Evolutionary conservation across 2,888 invertebrate genomes (phyloP).

Genomic region (Chymomyza amoena): DNA sequence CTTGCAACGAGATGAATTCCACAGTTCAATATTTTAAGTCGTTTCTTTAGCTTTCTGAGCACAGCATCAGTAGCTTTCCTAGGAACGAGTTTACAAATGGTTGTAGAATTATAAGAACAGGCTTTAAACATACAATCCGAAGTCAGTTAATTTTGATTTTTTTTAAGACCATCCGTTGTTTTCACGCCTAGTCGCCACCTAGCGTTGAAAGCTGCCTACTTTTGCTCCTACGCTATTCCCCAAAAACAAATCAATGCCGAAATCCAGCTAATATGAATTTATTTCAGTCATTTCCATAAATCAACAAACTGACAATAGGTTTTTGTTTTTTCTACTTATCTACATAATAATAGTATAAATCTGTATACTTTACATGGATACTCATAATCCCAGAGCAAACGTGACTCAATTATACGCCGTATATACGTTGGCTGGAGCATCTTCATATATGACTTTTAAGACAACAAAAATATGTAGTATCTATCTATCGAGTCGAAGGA

Average conservation of each 20-base stretch:
- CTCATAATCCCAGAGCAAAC: constrained; percentile 58
- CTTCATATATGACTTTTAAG: constrained; percentile 5
- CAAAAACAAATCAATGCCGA: constrained; percentile 6
- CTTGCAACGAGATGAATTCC: no score
- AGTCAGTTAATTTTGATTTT: no score
- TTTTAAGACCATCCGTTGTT: no score
- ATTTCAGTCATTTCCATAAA: constrained; percentile 45
- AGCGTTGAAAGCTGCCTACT: no score
- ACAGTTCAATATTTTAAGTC: no score
- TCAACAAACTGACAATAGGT: constrained; percentile 31
- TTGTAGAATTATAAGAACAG: no score
- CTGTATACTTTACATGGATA: constrained; percentile 55
- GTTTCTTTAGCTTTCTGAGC: no score
- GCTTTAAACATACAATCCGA: no score
- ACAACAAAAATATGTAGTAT: constrained; percentile 58
- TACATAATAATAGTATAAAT: constrained; percentile 59
- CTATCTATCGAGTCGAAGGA: constrained; percentile 25
- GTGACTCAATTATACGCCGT: constrained; percentile 71
- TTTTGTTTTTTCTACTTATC: constrained; percentile 8
- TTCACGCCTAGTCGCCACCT: no score
- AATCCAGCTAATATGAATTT: constrained; percentile 35
- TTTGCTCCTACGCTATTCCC: no score
- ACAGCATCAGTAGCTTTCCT: no score
- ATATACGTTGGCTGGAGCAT: constrained; percentile 4
- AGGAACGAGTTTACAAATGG: no score